phyloP scores from a whole-genome alignment of 2,797 vertebrate species.

The Botia almorhae region DNA sequence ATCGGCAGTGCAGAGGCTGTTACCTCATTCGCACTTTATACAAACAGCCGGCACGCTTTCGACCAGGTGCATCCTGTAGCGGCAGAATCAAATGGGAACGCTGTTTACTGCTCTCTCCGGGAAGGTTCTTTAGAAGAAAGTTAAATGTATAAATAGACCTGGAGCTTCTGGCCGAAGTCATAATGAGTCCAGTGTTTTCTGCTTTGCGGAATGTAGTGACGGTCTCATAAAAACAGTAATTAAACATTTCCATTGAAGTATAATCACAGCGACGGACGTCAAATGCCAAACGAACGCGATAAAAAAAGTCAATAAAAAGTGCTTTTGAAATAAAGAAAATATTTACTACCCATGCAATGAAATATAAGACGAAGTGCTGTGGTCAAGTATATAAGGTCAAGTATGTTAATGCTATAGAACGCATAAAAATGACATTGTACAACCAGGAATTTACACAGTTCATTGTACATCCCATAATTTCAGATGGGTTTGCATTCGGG shows the following conservation, averaged over 20 bases:
- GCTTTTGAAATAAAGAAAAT: not conserved
- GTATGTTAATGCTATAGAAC: not conserved
- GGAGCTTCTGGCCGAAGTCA: constrained; percentile 9
- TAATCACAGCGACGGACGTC: not conserved
- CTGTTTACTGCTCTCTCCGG: constrained; percentile 43
- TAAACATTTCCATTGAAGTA: not conserved
- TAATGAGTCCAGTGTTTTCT: constrained; percentile 20
- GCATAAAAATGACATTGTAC: no score
- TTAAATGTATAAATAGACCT: constrained; percentile 30
- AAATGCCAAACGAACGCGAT: not conserved
- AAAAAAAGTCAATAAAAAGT: constrained; percentile 1
- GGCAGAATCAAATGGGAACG: constrained; percentile 46
- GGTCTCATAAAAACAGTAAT: not conserved
- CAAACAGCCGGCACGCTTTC: constrained; percentile 39
- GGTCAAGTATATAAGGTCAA: constrained; percentile 20
- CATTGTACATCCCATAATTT: constrained; percentile 12
- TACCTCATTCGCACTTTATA: constrained; percentile 41
- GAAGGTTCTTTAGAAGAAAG: constrained; percentile 39
- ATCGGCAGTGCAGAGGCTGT: constrained; percentile 32
- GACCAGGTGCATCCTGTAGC: constrained; percentile 61
- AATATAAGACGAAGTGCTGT: not conserved
- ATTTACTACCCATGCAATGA: not conserved
- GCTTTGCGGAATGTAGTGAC: not conserved
- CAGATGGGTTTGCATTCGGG: not conserved
- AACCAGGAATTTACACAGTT: no score